phyloP scores from a whole-genome alignment of 1,140 invertebrate species.

The Drosophila jambulina region DNA sequence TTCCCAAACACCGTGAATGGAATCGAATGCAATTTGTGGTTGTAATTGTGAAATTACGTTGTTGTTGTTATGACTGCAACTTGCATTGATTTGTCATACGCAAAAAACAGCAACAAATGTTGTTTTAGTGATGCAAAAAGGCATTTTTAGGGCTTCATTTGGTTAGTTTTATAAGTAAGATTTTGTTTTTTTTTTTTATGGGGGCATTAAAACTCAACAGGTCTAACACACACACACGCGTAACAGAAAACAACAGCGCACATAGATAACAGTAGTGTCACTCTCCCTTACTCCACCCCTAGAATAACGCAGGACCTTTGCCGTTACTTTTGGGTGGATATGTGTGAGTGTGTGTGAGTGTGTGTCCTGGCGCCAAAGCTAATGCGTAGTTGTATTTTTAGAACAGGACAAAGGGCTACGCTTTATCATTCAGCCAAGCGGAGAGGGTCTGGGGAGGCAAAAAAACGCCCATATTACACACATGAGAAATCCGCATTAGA shows the following conservation, averaged over 20 bases:
- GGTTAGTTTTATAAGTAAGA: neutral
- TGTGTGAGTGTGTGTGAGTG: neutral
- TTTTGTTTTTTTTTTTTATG: neutral
- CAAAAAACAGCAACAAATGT: conserved; percentile 10
- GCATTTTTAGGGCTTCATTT: conserved; percentile 39
- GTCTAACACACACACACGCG: conserved; percentile 25
- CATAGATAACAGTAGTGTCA: conserved; percentile 7
- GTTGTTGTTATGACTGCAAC: conserved; percentile 7
- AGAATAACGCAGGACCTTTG: conserved; percentile 12
- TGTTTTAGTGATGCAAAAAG: conserved; percentile 9
- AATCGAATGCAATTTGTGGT: conserved; percentile 26
- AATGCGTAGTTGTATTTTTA: conserved; percentile 58
- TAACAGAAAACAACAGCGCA: conserved; percentile 4
- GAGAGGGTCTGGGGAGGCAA: neutral
- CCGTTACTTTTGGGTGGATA: neutral
- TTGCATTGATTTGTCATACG: conserved; percentile 40
- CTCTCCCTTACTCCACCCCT: conserved; percentile 23
- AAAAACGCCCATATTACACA: conserved; percentile 38
- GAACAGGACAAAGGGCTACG: conserved; percentile 17
- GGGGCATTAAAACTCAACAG: conserved; percentile 47
- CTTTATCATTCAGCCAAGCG: conserved; percentile 12
- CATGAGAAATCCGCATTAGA: conserved; percentile 1
- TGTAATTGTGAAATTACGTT: conserved; percentile 46
- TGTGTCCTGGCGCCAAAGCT: conserved; percentile 42
- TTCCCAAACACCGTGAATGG: neutral